A percentile compares a stretch with the other conserved stretches of the same genome.
Evolutionary conservation across 2,113 vertebrate genomes (phyloP).

Genomic region (Pterocles orientalis): DNA sequence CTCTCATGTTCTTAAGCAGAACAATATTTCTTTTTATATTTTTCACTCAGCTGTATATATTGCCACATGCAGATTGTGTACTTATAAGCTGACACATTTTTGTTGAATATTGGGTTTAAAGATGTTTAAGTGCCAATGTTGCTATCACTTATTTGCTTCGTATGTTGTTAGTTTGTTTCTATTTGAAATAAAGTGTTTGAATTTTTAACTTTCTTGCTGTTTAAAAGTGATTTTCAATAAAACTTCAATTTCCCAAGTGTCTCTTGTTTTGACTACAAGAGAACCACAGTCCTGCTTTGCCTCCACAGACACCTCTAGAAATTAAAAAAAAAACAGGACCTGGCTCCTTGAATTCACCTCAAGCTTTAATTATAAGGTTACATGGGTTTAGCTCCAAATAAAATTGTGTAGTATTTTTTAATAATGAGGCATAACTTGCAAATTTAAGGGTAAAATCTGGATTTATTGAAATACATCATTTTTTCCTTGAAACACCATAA

Average conservation of each 20-base stretch:
- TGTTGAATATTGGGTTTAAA: constrained; percentile 46
- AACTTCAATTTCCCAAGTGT: constrained; percentile 50
- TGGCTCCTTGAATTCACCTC: neutral
- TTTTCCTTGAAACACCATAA: neutral
- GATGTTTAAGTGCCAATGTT: constrained; percentile 38
- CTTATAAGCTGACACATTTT: constrained; percentile 49
- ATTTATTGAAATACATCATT: constrained; percentile 40
- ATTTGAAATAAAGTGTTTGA: constrained; percentile 44
- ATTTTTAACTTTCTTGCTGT: constrained; percentile 65
- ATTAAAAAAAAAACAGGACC: neutral
- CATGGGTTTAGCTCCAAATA: neutral
- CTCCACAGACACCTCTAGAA: neutral
- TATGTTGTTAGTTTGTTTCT: constrained; percentile 44
- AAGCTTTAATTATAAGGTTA: neutral
- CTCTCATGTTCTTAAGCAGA: constrained; percentile 49
- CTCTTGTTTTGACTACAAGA: neutral
- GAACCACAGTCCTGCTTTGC: neutral
- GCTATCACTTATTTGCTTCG: neutral
- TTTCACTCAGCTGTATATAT: constrained; percentile 40
- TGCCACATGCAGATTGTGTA: constrained; percentile 23
- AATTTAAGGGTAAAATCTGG: neutral
- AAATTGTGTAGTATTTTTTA: neutral
- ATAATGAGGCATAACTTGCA: neutral
- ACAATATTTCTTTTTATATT: constrained; percentile 35
- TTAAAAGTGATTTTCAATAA: constrained; percentile 75